Evolutionary conservation across 2,113 vertebrate species (phyloP), one percentile per base, ranked within the genome.

Genomic region (Pelodiscus sinensis): DNA sequence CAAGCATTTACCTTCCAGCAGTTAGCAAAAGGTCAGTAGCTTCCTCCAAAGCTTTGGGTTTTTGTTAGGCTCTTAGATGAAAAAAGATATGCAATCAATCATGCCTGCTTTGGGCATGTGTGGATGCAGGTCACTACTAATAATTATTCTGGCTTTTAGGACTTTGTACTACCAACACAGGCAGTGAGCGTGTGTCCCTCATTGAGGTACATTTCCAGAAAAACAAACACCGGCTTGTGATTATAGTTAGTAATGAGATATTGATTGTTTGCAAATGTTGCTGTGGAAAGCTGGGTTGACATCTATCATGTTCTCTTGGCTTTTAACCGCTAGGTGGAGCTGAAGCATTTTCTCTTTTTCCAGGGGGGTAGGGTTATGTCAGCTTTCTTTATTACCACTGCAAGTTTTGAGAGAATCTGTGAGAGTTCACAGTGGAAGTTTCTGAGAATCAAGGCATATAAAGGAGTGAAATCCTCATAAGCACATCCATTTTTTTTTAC

Each of bases 171-270:
- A 88, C 86, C 35, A 87, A 86, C 94, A 85, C 87, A 82, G 9
- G 24, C 79, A 35, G 21, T 8, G 38, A 84, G 24, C 25, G 82
- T 80, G 90, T 86, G n/a, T 94, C 89, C 85, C 94, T 95, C 50
- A 85, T 57, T 58, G 80, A 57, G 55, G 73, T 90, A 84, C 79
- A 55, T 91, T 93, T 95, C 94, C 85, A 73, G 95, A 89, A 96
- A 96, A 94, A 94, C 89, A 96, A 97, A 97, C 95, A 95, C 94
- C 79, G 94, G 91, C 86, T 94, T 95, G 95, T 95, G 96, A 97
- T 97, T 87, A 97, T 95, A 93, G 94, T 93, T 96, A 94, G 96
- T 97, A 96, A 97, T 96, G 96, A 97, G 94, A 60, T 97, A 97
- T 97, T 92, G 96, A 97, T 97, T 88, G 90, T 94, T 93, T 55